Conservation (phyloP, 2,113 vertebrate species). For the Cololabis saira region DNA sequence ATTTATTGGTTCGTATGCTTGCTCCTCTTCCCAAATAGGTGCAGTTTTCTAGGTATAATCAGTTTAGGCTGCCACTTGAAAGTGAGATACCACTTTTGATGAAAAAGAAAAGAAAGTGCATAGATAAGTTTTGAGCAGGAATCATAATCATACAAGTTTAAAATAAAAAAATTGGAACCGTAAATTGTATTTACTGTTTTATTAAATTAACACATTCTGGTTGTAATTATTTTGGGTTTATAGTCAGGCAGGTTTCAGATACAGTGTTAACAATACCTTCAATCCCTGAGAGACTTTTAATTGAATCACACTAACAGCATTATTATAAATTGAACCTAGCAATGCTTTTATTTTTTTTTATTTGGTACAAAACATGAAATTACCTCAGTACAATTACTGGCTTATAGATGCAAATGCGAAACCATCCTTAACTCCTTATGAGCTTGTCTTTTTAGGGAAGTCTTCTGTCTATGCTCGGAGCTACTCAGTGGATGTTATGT, state of each 20-base stretch:
- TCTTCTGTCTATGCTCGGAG: constrained; percentile 20
- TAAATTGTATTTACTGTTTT: neutral
- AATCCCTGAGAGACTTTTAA: neutral
- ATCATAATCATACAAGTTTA: too few relatives aligned
- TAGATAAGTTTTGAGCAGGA: too few relatives aligned
- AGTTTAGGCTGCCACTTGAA: constrained; percentile 39
- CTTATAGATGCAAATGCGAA: constrained; percentile 24
- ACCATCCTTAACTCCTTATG: constrained; percentile 36
- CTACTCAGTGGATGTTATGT: constrained; percentile 57
- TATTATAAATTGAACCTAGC: constrained; percentile 28
- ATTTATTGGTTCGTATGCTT: constrained; percentile 46
- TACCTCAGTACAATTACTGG: neutral
- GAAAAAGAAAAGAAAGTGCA: too few relatives aligned
- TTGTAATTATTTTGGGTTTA: neutral
- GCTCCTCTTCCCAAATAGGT: constrained; percentile 31
- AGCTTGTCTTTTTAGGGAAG: constrained; percentile 41
- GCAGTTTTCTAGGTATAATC: constrained; percentile 40
- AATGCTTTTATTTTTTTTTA: neutral
- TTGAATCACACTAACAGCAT: neutral
- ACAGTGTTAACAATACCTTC: neutral
- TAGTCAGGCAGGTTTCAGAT: neutral
- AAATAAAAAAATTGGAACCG: neutral
- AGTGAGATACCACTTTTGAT: constrained; percentile 29
- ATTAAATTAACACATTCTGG: neutral
- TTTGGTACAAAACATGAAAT: constrained; percentile 11